Percentiles rank a stretch among this genome's conserved stretches.
These are phyloP conservation scores for Ephydatia muelleri DNA, from an alignment of 37 sponge, comb jelly and placozoan genomes.

Conservation along the genomic window DNA sequence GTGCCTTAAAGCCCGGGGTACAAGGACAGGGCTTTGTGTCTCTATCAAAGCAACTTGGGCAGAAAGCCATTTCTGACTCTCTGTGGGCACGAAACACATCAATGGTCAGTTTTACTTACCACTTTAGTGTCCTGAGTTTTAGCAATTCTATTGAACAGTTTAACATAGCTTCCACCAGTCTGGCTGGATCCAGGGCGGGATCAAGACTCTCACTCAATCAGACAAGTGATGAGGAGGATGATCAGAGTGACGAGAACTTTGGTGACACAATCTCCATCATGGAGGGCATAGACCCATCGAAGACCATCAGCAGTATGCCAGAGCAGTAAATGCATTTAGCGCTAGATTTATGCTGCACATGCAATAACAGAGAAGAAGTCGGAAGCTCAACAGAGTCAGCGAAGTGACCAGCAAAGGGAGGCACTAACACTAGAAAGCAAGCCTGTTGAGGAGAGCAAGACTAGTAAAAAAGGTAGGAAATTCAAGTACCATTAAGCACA, in stretches of 20 bases:
- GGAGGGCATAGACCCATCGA: conserved; percentile 12
- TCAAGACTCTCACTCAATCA: conserved; percentile 17
- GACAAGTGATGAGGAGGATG: conserved; percentile 33
- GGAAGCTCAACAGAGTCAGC: neutral
- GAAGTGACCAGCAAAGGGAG: neutral
- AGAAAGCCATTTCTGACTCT: conserved; percentile 28
- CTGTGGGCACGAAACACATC: conserved; percentile 45
- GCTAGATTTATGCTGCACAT: neutral
- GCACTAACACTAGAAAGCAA: neutral
- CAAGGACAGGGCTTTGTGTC: conserved; percentile 25
- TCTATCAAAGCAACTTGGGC: conserved; percentile 36
- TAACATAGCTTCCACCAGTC: conserved; percentile 33
- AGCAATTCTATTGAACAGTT: conserved; percentile 15
- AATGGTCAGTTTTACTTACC: conserved; percentile 24
- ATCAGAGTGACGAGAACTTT: conserved; percentile 35
- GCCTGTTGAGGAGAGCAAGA: neutral
- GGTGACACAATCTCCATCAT: conserved; percentile 55
- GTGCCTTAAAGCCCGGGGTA: conserved; percentile 15
- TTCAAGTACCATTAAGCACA: too few species aligned
- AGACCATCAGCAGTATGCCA: neutral
- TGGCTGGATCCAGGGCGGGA: conserved; percentile 9
- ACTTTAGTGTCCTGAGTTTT: neutral
- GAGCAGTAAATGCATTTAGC: neutral
- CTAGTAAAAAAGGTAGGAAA: neutral
- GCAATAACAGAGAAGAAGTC: neutral